These are phyloP conservation scores for Temnothorax curvispinosus DNA, from an alignment of 1,140 invertebrate species.

Conservation along the genomic window DNA sequence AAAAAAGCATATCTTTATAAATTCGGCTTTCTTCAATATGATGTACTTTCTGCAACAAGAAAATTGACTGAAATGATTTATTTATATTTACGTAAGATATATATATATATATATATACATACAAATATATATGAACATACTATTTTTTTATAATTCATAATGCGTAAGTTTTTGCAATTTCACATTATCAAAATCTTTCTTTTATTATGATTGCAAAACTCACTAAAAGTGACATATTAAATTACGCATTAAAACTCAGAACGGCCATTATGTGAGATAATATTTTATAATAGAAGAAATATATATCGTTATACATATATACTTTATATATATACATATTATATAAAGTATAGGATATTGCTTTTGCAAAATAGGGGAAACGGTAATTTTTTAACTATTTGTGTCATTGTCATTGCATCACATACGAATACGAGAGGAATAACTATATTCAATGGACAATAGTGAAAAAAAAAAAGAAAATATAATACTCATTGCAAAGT, in stretches of 20 bases:
- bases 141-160: conserved; percentile 42
- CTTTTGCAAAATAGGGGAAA: conserved; percentile 43
- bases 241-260: conserved; percentile 44
- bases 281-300: conserved; percentile 64
- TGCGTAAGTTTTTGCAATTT: conserved; percentile 7
- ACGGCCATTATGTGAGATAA: conserved; percentile 56
- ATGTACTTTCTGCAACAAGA: conserved; percentile 27
- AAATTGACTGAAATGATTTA: conserved; percentile 64
- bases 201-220: conserved; percentile 12
- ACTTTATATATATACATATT: conserved; percentile 58
- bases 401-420: conserved; percentile 51
- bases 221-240: conserved; percentile 28
- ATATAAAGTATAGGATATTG: conserved; percentile 62
- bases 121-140: neutral
- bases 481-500: conserved; percentile 53
- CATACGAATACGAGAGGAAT: conserved; percentile 43
- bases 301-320: conserved; percentile 39
- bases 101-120: neutral
- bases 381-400: conserved; percentile 63
- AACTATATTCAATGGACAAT: conserved; percentile 69
- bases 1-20: conserved; percentile 23
- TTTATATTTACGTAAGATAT: conserved; percentile 31
- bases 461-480: conserved; percentile 58
- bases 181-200: conserved; percentile 32
- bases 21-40: conserved; percentile 22